Percentiles rank a stretch among this genome's conserved stretches.
Conservation (phyloP, 2,888 invertebrate genomes). For the Noctuana brunneofusca region DNA sequence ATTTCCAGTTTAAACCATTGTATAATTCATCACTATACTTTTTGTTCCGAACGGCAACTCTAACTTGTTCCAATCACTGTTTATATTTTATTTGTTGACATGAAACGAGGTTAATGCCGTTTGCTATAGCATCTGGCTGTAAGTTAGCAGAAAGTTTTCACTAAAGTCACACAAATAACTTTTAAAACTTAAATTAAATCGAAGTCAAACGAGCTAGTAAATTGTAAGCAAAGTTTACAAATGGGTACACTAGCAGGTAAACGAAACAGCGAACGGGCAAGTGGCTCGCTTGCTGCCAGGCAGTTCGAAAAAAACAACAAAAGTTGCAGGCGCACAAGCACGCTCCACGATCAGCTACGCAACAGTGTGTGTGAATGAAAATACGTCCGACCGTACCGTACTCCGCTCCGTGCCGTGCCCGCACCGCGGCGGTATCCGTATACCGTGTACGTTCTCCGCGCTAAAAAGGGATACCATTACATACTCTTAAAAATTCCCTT, state of each 20-base stretch:
- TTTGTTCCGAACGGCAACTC: conserved; percentile 55
- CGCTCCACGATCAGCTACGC: conserved; percentile 54
- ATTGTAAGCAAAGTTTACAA: conserved; percentile 47
- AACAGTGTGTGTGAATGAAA: conserved; percentile 76
- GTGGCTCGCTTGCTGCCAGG: conserved; percentile 47
- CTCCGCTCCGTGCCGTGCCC: conserved; percentile 45
- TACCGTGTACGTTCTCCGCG: conserved; percentile 17
- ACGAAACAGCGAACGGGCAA: conserved; percentile 61
- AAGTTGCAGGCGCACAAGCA: conserved; percentile 54
- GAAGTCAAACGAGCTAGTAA: conserved; percentile 36
- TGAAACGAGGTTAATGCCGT: conserved; percentile 72
- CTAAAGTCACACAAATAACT: conserved; percentile 48
- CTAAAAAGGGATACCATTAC: conserved; percentile 18
- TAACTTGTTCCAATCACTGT: conserved; percentile 71
- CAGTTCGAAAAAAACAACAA: conserved; percentile 63
- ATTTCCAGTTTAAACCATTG: conserved; percentile 70
- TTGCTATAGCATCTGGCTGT: conserved; percentile 68
- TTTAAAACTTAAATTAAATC: conserved; percentile 45
- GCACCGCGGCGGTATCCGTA: background rate
- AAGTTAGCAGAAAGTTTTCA: conserved; percentile 62
- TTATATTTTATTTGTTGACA: conserved; percentile 78
- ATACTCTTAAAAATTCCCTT: background rate
- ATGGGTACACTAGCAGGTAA: conserved; percentile 61
- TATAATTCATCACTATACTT: conserved; percentile 73
- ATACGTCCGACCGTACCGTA: conserved; percentile 45